Conservation (phyloP, 2,888 invertebrate genomes). For the Elaeidobius kamerunicus region DNA sequence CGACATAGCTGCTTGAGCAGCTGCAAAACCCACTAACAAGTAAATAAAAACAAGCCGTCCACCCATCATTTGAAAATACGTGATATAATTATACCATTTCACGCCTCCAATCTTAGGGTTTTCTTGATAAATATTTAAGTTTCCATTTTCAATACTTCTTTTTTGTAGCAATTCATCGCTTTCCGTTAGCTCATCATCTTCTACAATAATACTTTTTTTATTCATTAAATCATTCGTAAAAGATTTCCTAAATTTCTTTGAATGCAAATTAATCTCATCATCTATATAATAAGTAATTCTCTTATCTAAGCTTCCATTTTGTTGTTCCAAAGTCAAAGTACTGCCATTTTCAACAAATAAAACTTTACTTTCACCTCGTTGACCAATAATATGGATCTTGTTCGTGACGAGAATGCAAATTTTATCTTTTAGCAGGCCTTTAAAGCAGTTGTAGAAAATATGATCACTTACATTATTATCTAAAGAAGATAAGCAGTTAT, state of each 20-base stretch:
- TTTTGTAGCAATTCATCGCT: constrained; percentile 3
- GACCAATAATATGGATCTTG: constrained; percentile 37
- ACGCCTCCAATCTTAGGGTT: constrained; percentile 39
- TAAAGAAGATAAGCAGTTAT: constrained; percentile 39
- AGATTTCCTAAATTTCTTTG: neutral
- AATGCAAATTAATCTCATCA: constrained; percentile 24
- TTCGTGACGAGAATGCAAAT: constrained; percentile 41
- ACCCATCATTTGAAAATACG: constrained; percentile 40
- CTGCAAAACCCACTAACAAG: constrained; percentile 35
- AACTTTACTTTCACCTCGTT: constrained; percentile 25
- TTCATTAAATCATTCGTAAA: constrained; percentile 2
- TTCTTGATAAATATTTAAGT: constrained; percentile 37
- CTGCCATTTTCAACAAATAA: constrained; percentile 35
- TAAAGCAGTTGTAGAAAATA: constrained; percentile 39
- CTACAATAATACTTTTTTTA: neutral
- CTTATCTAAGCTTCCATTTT: constrained; percentile 33
- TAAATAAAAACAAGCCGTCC: constrained; percentile 36
- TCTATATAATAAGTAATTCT: constrained; percentile 38
- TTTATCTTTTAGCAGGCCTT: constrained; percentile 40
- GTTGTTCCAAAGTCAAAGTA: constrained; percentile 33
- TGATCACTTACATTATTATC: constrained; percentile 37
- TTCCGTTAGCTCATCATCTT: neutral
- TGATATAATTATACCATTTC: constrained; percentile 36
- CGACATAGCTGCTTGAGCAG: constrained; percentile 35
- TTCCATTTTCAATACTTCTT: neutral